Evolutionary conservation across 1,140 invertebrate genomes (phyloP).

Genomic region (Octopus bimaculoides): DNA sequence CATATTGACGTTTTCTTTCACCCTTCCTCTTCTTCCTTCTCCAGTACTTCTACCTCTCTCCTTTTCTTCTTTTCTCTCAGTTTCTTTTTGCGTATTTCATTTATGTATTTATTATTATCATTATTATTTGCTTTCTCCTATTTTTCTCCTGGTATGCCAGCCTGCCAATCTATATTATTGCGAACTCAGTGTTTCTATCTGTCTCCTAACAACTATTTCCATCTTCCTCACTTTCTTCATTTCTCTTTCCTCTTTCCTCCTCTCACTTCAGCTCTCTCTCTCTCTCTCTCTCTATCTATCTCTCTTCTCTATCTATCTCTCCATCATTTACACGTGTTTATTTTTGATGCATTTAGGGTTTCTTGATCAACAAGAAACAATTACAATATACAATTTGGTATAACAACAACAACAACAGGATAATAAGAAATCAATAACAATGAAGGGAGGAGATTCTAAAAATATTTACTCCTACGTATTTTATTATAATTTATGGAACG

Average conservation of each 20-base stretch:
- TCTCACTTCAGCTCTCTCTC: background rate
- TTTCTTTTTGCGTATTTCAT: background rate
- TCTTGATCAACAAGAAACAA: too few species aligned
- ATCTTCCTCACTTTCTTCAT: background rate
- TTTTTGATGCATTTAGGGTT: background rate
- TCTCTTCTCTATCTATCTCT: background rate
- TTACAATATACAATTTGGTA: too few species aligned
- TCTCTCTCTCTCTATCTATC: background rate
- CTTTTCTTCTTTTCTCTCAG: background rate
- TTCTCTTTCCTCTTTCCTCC: background rate
- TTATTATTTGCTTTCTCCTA: background rate
- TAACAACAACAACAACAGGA: too few species aligned
- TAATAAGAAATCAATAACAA: too few species aligned
- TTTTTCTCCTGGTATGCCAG: background rate
- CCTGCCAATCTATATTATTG: background rate
- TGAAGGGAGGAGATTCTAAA: too few species aligned
- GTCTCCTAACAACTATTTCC: background rate
- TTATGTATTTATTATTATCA: background rate
- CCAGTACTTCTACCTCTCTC: background rate
- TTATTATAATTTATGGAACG: too few species aligned
- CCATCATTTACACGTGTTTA: background rate
- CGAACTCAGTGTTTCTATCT: background rate
- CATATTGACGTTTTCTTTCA: background rate
- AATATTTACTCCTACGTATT: too few species aligned
- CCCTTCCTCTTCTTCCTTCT: background rate